Evolutionary conservation across 2,888 invertebrate species (phyloP).

Genomic region (Sisyra terminalis): DNA sequence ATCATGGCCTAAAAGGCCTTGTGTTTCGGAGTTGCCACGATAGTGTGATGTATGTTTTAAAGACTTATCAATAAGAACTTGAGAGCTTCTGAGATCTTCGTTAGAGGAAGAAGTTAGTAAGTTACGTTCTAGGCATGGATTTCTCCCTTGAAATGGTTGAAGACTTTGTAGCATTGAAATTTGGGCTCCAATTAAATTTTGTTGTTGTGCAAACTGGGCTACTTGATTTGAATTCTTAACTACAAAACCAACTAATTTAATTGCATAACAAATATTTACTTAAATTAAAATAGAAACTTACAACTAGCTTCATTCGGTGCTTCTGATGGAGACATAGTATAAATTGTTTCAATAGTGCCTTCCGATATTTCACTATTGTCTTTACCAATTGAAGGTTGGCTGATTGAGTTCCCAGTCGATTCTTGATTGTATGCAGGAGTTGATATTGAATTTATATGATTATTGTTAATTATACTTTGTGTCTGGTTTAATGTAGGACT

Average conservation of each 20-base stretch:
- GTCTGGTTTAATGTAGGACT: slow-evolving; percentile 33
- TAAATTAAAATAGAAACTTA: slow-evolving; percentile 16
- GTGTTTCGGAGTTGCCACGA: slow-evolving; percentile 27
- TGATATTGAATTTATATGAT: slow-evolving; percentile 10
- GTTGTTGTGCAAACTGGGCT: slow-evolving; percentile 18
- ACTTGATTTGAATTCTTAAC: slow-evolving; percentile 36
- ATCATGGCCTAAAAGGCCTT: slow-evolving; percentile 32
- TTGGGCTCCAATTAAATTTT: slow-evolving; percentile 15
- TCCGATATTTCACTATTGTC: slow-evolving; percentile 26
- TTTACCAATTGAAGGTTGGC: slow-evolving; percentile 8
- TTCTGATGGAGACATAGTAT: slow-evolving; percentile 38
- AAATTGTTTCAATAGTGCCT: slow-evolving; percentile 41
- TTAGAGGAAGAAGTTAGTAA: slow-evolving; percentile 38
- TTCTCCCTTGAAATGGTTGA: slow-evolving; percentile 72
- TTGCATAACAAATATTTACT: neutral
- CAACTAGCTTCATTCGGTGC: slow-evolving; percentile 24
- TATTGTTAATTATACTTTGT: slow-evolving; percentile 12
- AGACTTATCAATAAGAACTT: slow-evolving; percentile 42
- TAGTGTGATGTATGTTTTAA: slow-evolving; percentile 33
- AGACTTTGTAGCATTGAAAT: slow-evolving; percentile 28
- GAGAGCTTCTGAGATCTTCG: slow-evolving; percentile 33
- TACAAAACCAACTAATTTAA: no score
- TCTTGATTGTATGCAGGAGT: slow-evolving; percentile 5
- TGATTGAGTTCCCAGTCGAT: slow-evolving; percentile 8
- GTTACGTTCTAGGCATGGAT: slow-evolving; percentile 66